Percentiles rank a stretch among this genome's conserved stretches.
Evolutionary conservation across 2,113 vertebrate species (phyloP).

Genomic region (Lepidothrix coronata): DNA sequence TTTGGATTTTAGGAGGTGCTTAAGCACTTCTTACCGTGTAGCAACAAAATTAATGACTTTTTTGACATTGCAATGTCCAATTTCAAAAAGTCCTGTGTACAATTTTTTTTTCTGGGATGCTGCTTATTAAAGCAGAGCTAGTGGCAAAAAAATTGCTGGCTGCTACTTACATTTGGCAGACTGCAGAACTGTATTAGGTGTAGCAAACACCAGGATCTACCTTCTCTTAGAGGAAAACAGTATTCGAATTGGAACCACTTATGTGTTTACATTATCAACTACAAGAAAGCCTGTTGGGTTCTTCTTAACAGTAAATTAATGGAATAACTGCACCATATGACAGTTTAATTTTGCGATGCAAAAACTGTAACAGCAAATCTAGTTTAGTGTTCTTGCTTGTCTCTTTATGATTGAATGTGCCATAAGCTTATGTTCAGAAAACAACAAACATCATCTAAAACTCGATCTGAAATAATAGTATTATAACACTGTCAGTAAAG

Average conservation of each 20-base stretch:
- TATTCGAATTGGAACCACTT: not conserved
- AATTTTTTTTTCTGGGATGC: not conserved
- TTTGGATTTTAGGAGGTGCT: not conserved
- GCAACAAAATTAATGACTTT: not conserved
- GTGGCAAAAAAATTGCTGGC: not conserved
- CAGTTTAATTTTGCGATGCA: not conserved
- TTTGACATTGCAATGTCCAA: not conserved
- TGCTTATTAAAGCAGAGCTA: not conserved
- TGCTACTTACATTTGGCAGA: not conserved
- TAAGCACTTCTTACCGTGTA: not conserved
- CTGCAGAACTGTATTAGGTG: not conserved
- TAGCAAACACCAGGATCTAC: not conserved
- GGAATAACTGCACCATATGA: not conserved
- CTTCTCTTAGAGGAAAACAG: not conserved
- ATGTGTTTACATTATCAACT: not conserved
- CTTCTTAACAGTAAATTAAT: not conserved
- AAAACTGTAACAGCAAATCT: not conserved
- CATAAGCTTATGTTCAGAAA: not conserved
- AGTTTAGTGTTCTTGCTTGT: not conserved
- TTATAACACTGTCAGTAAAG: not conserved
- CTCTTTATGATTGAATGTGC: not conserved
- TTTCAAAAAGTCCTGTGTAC: not conserved
- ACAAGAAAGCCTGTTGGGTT: not conserved
- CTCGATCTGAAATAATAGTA: not conserved
- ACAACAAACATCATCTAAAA: not conserved